Evolutionary conservation across 2,113 vertebrate genomes (phyloP), one percentile per base, ranked within the genome.

Genomic region (Bubo bubo): DNA sequence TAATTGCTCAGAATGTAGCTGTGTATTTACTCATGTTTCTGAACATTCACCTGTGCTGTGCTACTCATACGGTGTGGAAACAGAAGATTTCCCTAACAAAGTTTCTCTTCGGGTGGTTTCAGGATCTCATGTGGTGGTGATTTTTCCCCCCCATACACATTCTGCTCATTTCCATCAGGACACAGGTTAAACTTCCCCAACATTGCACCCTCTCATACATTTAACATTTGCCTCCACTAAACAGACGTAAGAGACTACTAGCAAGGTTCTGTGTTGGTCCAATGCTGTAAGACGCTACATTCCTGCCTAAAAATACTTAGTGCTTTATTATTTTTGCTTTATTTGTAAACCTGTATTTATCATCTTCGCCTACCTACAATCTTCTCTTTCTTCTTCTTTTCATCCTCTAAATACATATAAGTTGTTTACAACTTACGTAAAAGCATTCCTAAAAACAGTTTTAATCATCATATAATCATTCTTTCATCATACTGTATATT

Each of bases 391-490:
- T 47, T 71, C 37, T 58, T 58, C 53, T 58, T 79, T 83, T 70
- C 26, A 60, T 59, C 45, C 62, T 75, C 63, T 76, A 62, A 76
- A 88, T 47, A 55, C 24, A 8, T 64, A 16, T 59, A 82, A 72
- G 39, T 88, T 94, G 68, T 81, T 95, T 96, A 91, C 43, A 72
- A 86, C 41, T 94, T 76, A 49, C 2, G 10, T 22, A 68, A 88
- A 26, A 86, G 27, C 49, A 72, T 28, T 45, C 56, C 43, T 72
- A 68, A 90, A 88, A 72, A n/a, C 49, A 56, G 20, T 79, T 92
- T 90, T 39, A 79, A 96, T 71, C 16, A 37, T 37, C 37, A 41
- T 27, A 41, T 34, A 56, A 64, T 64, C 2, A 47, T 80, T 60
- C 83, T 88, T 79, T 86, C 58, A 88, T 43, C 13, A 34, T 28